These are phyloP conservation scores for Noctua janthina DNA, from an alignment of 2,888 invertebrate species.

Conservation along the genomic window DNA sequence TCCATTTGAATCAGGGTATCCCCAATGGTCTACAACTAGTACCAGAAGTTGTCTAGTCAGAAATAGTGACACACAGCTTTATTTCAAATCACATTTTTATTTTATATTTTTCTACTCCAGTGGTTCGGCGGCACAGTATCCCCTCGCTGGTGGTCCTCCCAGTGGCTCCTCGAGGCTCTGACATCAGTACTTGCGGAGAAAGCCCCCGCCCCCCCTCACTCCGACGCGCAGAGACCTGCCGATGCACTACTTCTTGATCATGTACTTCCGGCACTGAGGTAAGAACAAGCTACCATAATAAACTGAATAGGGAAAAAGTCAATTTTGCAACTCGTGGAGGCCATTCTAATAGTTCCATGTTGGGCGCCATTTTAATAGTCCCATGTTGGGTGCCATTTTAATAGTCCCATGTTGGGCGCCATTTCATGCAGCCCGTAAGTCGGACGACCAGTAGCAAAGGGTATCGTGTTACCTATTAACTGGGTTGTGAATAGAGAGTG, in stretches of 20 bases:
- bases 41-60: not conserved
- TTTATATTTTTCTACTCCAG: constrained; percentile 57
- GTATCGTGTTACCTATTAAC: too few species aligned
- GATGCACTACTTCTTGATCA: constrained; percentile 85
- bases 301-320: not conserved
- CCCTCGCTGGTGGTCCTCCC: constrained; percentile 98
- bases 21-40: not conserved
- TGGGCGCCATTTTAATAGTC: too few species aligned
- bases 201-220: constrained; percentile 76
- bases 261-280: constrained; percentile 86
- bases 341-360: too few species aligned
- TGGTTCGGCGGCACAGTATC: constrained; percentile 95
- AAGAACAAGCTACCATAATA: not conserved
- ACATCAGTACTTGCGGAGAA: constrained; percentile 95
- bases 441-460: not conserved
- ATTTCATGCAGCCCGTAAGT: not conserved
- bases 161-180: constrained; percentile 97
- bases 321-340: not conserved
- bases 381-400: constrained; percentile 10
- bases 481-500: not conserved
- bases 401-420: not conserved
- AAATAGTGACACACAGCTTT: not conserved
- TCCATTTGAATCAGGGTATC: too few species aligned
- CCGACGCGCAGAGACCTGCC: constrained; percentile 54
- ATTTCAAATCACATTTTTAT: not conserved